Evolutionary conservation across 2,888 invertebrate species (phyloP).

Genomic region (Clitarchus hookeri): DNA sequence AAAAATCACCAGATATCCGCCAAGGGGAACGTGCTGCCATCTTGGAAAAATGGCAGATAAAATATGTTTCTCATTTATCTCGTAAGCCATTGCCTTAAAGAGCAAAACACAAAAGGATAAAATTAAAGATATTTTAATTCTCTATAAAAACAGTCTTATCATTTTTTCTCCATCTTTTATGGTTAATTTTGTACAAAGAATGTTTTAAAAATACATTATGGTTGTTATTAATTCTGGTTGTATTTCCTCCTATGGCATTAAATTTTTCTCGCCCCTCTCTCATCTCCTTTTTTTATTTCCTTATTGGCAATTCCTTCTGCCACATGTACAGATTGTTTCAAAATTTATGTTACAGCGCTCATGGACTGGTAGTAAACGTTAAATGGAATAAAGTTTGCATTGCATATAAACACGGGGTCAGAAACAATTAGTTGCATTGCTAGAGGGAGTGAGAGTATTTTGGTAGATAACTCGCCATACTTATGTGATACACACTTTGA

Average conservation of each 20-base stretch:
- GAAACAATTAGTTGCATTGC: too few relatives aligned
- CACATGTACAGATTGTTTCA: too few relatives aligned
- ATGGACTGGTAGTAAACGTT: too few relatives aligned
- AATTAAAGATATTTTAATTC: neutral
- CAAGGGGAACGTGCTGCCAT: conserved; percentile 15
- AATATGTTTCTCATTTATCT: neutral
- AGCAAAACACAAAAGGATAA: neutral
- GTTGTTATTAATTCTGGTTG: neutral
- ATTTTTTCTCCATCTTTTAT: conserved; percentile 3
- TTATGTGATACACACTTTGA: too few relatives aligned
- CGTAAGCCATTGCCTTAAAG: neutral
- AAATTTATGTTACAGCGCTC: too few relatives aligned
- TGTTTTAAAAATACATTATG: neutral
- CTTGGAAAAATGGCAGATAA: neutral
- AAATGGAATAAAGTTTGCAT: too few relatives aligned
- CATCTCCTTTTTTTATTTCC: too few relatives aligned
- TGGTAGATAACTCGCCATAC: too few relatives aligned
- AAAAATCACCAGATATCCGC: conserved; percentile 3
- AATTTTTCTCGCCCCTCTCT: too few relatives aligned
- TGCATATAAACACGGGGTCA: too few relatives aligned
- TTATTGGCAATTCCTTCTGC: too few relatives aligned
- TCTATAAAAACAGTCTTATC: neutral
- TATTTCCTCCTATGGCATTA: neutral
- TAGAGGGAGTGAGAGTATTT: too few relatives aligned
- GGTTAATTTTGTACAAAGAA: neutral